Evolutionary conservation across 2,888 invertebrate genomes (phyloP).

Genomic region (Volucella inanis): DNA sequence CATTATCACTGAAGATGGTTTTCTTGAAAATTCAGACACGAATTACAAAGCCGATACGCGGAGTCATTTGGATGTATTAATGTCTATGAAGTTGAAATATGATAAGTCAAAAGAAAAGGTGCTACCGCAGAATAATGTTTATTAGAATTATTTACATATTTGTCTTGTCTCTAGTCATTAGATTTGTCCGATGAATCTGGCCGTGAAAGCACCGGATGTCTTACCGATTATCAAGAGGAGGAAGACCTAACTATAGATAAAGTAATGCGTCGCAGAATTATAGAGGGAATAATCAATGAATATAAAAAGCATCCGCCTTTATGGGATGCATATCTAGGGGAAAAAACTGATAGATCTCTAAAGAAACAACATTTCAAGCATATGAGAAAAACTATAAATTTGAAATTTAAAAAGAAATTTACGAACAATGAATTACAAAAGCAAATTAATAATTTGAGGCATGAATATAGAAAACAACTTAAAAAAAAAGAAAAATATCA

Average conservation of each 20-base stretch:
- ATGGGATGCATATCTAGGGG: slow-evolving; percentile 16
- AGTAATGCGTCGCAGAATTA: slow-evolving; percentile 21
- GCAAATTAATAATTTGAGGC: slow-evolving; percentile 14
- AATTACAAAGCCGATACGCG: no score
- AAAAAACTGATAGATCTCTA: not conserved
- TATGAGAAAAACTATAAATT: slow-evolving; percentile 35
- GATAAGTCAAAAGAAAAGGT: not conserved
- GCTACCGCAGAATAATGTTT: no score
- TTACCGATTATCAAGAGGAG: slow-evolving; percentile 43
- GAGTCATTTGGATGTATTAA: no score
- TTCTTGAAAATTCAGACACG: no score
- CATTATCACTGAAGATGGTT: no score
- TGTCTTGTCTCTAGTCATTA: no score
- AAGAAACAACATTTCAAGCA: slow-evolving; percentile 10
- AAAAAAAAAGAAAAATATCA: slow-evolving; percentile 2
- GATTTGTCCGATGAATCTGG: not conserved
- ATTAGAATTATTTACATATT: no score
- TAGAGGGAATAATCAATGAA: slow-evolving; percentile 43
- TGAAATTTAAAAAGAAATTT: slow-evolving; percentile 38
- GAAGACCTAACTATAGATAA: slow-evolving; percentile 47
- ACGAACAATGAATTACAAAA: slow-evolving; percentile 27
- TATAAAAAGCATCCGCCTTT: slow-evolving; percentile 43
- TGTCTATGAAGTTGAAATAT: not conserved
- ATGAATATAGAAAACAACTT: slow-evolving; percentile 16
- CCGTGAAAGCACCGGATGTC: slow-evolving; percentile 9